These are phyloP conservation scores for Hypselothyrea guttata DNA, from an alignment of 2,888 invertebrate genomes.

Conservation along the genomic window DNA sequence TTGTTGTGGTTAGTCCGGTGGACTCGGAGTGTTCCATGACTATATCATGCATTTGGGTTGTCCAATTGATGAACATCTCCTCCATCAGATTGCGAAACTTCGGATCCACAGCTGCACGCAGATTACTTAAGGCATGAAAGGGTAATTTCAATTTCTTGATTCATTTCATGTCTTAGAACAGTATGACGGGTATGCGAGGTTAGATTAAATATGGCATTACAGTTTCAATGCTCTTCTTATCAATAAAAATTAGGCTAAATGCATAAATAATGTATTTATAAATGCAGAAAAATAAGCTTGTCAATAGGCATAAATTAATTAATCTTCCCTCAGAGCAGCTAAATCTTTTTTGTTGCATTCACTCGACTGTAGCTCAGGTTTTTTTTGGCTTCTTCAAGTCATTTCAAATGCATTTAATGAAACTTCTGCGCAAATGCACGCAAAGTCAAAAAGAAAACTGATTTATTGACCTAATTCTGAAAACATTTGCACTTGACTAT, in stretches of 20 bases:
- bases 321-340: too few relatives aligned
- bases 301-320: too few relatives aligned
- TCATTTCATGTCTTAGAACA: too few relatives aligned
- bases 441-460: conserved; percentile 10
- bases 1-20: conserved; percentile 21
- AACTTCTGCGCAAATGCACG: conserved; percentile 21
- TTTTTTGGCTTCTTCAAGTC: background rate
- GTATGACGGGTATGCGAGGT: too few relatives aligned
- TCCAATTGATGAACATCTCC: conserved; percentile 94
- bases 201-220: too few relatives aligned
- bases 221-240: too few relatives aligned
- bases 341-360: background rate
- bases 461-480: conserved; percentile 50
- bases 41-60: conserved; percentile 87
- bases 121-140: conserved; percentile 50
- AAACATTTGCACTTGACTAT: conserved; percentile 24
- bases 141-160: conserved; percentile 19
- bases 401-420: conserved; percentile 14
- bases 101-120: conserved; percentile 60
- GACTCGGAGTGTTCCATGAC: conserved; percentile 75
- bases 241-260: too few relatives aligned
- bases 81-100: conserved; percentile 87
- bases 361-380: background rate
- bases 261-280: too few relatives aligned
- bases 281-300: too few relatives aligned